Base-by-base conservation (phyloP, 2,113 vertebrate species). In the Psilopsiagon aymara region DNA sequence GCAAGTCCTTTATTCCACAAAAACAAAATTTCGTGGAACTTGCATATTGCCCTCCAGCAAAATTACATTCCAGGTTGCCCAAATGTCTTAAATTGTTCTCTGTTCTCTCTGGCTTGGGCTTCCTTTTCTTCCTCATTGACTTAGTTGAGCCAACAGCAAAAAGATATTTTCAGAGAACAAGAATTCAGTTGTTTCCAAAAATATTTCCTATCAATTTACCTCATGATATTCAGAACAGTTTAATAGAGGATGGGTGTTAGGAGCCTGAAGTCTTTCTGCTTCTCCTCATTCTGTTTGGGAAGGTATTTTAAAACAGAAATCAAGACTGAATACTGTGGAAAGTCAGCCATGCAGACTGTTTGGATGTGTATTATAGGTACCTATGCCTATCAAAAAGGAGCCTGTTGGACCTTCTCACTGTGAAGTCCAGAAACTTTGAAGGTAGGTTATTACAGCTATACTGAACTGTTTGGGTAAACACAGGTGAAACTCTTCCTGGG, bases 11-110 rank as follows among this genome's bases (percentile, higher is more conserved):
- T 93, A 35, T 91, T 88, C 28, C 52, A 18, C 53, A 53, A 77
- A 91, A 93, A 67, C 77, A 80, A 93, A 86, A 84, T 89, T 19
- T 68, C 80, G 44, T 86, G 55, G 69, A 86, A 93, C 93, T 84
- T 46, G 33, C 67, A 39, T 79, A 73, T 71, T 83, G 18, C 63
- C 82, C 67, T 87, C 44, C 44, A 67, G 86, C 41, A 90, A 75
- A 90, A 91, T 57, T 69, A 67, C 44, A 59, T 93, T 83, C 51
- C n/a, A n/a, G 3, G 10, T 75, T 74, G 13, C 49, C 52, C 53
- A 91, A 92, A 74, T 35, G 55, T 82, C 88, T 86, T 85, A 86
- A 86, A 63, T 43, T 87, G 27, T 68, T 96, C 16, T 84, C 51
- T 84, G 11, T 81, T 92, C 74, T 93, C 21, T 82, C 47, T 91